Conservation (phyloP, 2,797 vertebrate genomes). For the Picus viridis region DNA sequence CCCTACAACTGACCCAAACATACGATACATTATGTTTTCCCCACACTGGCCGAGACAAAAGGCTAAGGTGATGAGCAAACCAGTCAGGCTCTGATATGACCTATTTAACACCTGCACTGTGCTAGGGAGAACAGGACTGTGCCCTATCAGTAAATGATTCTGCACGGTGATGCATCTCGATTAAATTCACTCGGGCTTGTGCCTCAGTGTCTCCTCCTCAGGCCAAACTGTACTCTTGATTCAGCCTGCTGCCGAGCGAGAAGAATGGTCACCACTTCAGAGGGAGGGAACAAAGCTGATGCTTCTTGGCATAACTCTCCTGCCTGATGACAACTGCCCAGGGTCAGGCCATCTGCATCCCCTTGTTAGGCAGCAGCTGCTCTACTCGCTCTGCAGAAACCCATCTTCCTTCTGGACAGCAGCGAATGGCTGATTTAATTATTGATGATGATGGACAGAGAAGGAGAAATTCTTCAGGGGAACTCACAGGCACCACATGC, state of each 20-base stretch:
- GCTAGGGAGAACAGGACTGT: neutral
- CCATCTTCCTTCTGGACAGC: slow-evolving; percentile 42
- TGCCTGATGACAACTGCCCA: slow-evolving; percentile 51
- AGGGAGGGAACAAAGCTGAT: neutral
- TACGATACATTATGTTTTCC: neutral
- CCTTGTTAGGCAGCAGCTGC: slow-evolving; percentile 68
- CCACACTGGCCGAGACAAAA: neutral
- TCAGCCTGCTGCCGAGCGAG: slow-evolving; percentile 38
- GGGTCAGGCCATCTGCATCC: slow-evolving; percentile 64
- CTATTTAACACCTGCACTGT: neutral
- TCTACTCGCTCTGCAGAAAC: slow-evolving; percentile 32
- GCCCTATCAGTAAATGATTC: neutral
- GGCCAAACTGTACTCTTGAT: neutral
- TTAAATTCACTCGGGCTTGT: neutral
- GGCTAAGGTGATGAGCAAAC: neutral
- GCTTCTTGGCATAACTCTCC: slow-evolving; percentile 39
- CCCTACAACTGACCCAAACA: neutral
- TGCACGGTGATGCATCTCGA: neutral
- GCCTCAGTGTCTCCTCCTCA: neutral
- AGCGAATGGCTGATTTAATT: slow-evolving; percentile 37
- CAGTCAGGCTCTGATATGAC: neutral
- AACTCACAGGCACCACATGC: neutral
- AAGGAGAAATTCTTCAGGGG: neutral
- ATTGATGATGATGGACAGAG: slow-evolving; percentile 46
- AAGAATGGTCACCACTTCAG: slow-evolving; percentile 23